Evolutionary conservation across 2,113 vertebrate species (phyloP), one percentile per base, ranked within the genome.

Genomic region (Melanotaenia duboulayi): DNA sequence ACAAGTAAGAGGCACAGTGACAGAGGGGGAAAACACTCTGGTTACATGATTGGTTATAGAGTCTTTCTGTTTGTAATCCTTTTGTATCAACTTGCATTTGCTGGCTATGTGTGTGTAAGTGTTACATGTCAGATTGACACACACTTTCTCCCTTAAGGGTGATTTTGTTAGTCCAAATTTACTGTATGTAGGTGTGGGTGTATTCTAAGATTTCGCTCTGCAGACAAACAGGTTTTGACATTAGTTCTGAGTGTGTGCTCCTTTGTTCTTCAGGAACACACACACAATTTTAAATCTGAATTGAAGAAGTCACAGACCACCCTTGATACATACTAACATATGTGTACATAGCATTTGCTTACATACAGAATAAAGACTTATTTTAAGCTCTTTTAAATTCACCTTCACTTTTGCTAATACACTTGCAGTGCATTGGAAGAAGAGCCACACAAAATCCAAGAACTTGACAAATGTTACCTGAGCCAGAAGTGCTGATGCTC

Each of bases 51-150:
- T 76, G 76, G 54, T 60, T 59, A 60, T 35, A 17, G 68, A 71
- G 65, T 62, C 39, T 76, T 69, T 83, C 63, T n/a, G 16, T 85
- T 87, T 80, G 57, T 76, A 78, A 74, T 85, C 69, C 52, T 48
- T 76, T 73, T 76, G 76, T 81, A 71, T 68, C 25, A 22, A 11
- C 57, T 63, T 48, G 50, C 55, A 46, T 69, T 76, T 61, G 58
- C 69, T 61, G 52, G 42, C 20, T 69, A 28, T 61, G 49, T 37
- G 76, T 77, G 62, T 42, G 28, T 28, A n/a, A n/a, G 28, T 28
- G 42, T 17, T 32, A 44, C 1, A 3, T 46, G 7, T 60, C 49
- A 50, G 39, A 55, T 24, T 57, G 59, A 81, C 50, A 68, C 24
- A 51, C 58, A 37, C 20, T 48, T 64, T 68, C 44, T 63, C 50